phyloP scores from a whole-genome alignment of 2,113 vertebrate species.

The Terrapene triunguis region DNA sequence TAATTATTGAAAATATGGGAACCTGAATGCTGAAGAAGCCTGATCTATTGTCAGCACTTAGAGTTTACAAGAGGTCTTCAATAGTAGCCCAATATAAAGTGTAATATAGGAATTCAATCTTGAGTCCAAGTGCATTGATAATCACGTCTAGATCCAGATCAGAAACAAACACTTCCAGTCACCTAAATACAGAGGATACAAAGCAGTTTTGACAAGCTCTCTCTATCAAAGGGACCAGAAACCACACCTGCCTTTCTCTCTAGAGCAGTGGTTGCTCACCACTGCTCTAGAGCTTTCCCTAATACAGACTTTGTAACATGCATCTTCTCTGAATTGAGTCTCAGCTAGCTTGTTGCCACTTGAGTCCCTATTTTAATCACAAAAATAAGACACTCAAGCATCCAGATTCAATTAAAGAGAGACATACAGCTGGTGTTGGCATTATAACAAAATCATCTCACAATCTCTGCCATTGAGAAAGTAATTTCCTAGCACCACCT shows the following conservation, averaged over 20 bases:
- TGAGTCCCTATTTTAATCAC: neutral
- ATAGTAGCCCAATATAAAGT: neutral
- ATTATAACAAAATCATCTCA: neutral
- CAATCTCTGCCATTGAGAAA: neutral
- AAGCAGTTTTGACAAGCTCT: too few relatives aligned
- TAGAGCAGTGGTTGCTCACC: neutral
- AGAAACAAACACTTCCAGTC: neutral
- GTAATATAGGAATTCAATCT: neutral
- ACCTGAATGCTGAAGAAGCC: neutral
- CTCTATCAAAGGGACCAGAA: neutral
- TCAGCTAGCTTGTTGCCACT: neutral
- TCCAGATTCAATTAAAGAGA: neutral
- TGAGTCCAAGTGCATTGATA: neutral
- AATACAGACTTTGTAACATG: neutral
- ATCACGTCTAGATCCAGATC: neutral
- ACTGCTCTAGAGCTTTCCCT: neutral
- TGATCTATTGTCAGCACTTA: neutral
- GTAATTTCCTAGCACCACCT: neutral
- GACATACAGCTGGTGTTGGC: neutral
- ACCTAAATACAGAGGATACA: neutral
- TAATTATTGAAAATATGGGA: neutral
- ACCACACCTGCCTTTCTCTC: neutral
- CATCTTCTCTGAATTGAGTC: neutral
- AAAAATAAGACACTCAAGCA: neutral
- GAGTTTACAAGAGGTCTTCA: neutral